Base-by-base conservation (phyloP, 2,113 vertebrate species). In the Dicentrarchus labrax region DNA sequence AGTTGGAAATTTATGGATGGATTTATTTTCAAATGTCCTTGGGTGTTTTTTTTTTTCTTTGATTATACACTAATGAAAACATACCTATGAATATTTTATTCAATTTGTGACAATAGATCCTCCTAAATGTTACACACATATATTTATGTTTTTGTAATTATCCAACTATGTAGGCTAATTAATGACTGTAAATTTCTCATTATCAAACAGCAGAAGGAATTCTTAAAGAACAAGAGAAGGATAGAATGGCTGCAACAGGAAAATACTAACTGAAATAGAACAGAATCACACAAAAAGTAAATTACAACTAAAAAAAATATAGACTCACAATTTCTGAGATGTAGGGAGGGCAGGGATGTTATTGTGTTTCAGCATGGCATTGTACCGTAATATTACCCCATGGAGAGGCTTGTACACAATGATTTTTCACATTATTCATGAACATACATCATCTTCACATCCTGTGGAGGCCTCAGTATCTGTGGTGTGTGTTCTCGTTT, bases 351-450 rank as follows among this genome's bases (percentile, higher is more conserved):
- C 3, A 62, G 36, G 5, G 10, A 5, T 21, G 17, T 22, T 41
- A 43, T 64, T 41, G 12, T 64, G 12, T 6, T n/a, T 51, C 21
- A 24, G 59, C 8, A 17, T 56, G 9, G 24, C 8, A 38, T 22
- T 39, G 56, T 21, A 47, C 36, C 41, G 60, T 62, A 11, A 30
- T 19, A 39, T n/a, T 1, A 36, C 19, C 24, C 51, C 61, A 64
- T 41, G 36, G n/a, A 61, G 61, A 45, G 19, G 6, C 48, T 47
- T 59, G 21, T 22, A 57, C 22, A 30, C 30, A 30, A 19, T 50
- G 21, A 66, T 80, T 61, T 78, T 47, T 59, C 12, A 68, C 39
- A 48, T 68, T 66, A 79, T 73, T 68, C 68, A 54, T 22, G 22
- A 21, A 50, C 73, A 64, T 76, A 21, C 13, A 80, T 84, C 69